A percentile compares a stretch with the other conserved stretches of the same genome.
Evolutionary conservation across 1,140 invertebrate genomes (phyloP).

Genomic region (Ganaspis sp.): DNA sequence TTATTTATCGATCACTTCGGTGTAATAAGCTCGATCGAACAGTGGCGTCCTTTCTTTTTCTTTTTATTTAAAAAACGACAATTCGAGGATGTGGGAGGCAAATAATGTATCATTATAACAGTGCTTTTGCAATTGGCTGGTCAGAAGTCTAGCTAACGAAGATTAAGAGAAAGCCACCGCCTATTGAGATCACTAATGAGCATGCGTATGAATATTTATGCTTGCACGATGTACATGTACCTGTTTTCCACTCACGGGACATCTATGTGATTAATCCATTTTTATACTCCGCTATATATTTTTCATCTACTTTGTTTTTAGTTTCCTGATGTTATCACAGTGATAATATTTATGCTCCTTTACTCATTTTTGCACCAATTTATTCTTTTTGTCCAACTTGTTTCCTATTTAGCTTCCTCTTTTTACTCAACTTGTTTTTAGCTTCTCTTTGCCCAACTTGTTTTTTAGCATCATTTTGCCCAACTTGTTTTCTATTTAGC

Average conservation of each 20-base stretch:
- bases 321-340: too few relatives aligned
- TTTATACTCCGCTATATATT: too few relatives aligned
- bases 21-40: background rate
- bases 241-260: background rate
- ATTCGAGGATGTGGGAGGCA: background rate
- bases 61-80: background rate
- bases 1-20: background rate
- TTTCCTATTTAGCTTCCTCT: too few relatives aligned
- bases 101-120: background rate
- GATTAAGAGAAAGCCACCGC: slow-evolving; percentile 38
- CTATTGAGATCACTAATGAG: slow-evolving; percentile 47
- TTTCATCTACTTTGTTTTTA: too few relatives aligned
- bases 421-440: too few relatives aligned
- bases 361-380: too few relatives aligned
- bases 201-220: slow-evolving; percentile 45
- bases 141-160: slow-evolving; percentile 4
- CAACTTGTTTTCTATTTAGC: too few relatives aligned
- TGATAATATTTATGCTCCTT: too few relatives aligned
- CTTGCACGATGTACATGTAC: background rate
- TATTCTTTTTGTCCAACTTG: too few relatives aligned
- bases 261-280: background rate
- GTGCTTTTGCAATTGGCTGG: background rate
- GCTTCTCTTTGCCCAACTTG: too few relatives aligned
- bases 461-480: too few relatives aligned
- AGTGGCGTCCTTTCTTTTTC: background rate